Base-by-base conservation (phyloP, 2,113 vertebrate genomes). In the Actenoides hombroni region DNA sequence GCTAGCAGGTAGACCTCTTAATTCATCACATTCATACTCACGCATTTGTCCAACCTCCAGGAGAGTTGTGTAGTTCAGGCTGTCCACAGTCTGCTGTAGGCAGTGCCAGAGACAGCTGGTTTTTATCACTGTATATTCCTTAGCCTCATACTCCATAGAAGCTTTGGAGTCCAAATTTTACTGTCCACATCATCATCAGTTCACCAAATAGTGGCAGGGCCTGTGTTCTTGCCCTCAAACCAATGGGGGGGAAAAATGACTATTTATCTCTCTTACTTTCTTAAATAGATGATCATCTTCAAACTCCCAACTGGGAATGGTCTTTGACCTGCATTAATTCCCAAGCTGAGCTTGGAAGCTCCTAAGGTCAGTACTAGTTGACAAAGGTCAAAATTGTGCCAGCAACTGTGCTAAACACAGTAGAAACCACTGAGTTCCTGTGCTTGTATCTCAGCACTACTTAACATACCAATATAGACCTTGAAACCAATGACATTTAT, bases 401-500 rank as follows among this genome's bases (percentile, higher is more conserved):
- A 85, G 39, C 13, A 4, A 25, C 73, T 75, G 56, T 51, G 81
- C 64, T 75, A 78, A 91, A 86, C 73, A 57, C 37, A 92, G 80
- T 81, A 95, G 77, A 95, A 97, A 96, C 91, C 94, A 73, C 94
- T 5, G 61, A 91, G 92, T 94, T 96, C 86, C 94, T 95, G 95
- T 94, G 77, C 73, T 63, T 75, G 46, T 42, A 64, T 31, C 86
- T 92, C 93, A 94, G 89, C 42, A 19, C 46, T 39, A 3, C 19
- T 67, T 48, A 51, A 64, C 39, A 68, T 16, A 91, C 86, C 35
- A 63, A 73, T 68, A 84, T 73, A 96, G 91, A 75, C 69, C 69
- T 53, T 90, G 94, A 97, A 96, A 96, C 92, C 76, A 31, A 39
- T 93, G 95, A 96, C 95, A 90, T 96, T 95, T 96, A 83, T 59